Base-by-base conservation (phyloP, 2,797 vertebrate genomes). In the Aulostomus chinensis region DNA sequence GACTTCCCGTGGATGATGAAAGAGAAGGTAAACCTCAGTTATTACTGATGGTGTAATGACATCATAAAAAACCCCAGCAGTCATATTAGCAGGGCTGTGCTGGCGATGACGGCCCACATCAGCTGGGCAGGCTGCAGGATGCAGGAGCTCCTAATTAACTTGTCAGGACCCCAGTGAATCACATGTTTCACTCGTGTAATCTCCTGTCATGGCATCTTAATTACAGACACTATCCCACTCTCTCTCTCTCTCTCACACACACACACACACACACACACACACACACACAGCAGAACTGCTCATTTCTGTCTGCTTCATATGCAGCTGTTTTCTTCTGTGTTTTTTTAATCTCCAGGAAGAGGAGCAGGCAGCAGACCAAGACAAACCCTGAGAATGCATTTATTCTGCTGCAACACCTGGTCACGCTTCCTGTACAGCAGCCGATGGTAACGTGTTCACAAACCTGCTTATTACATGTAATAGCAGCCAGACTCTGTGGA, bases 321-420 rank as follows among this genome's bases (percentile, higher is more conserved):
- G 3, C 31, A 33, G n/a, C 7, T 33, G n/a, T 29, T 29, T 25
- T 35, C 18, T 18, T 63, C 40, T 60, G 33, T 62, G 54, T 73
- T 66, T 83, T 61, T 82, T 80, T 81, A 12, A 77, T 77, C 47
- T 60, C 64, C 78, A 83, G 77, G 83, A 86, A 82, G 75, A 48
- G 43, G 58, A 76, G 62, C 64, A 76, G 69, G 57, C 67, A 64
- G 68, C 18, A 64, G 73, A 80, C 74, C 41, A 57, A n/a, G n/a
- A n/a, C n/a, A n/a, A n/a, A n/a, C n/a, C n/a, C n/a, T n/a, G n/a
- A n/a, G n/a, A 65, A 77, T 76, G 49, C 40, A 54, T 71, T 77
- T 61, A 70, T 55, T 70, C 36, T 16, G 43, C 46, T 58, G 40
- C 30, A 68, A 73, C 85, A 88, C 83, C 81, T 85, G 84, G 84